Base-by-base conservation (phyloP, 2,888 invertebrate species). In the Heterodera filipjevi region DNA sequence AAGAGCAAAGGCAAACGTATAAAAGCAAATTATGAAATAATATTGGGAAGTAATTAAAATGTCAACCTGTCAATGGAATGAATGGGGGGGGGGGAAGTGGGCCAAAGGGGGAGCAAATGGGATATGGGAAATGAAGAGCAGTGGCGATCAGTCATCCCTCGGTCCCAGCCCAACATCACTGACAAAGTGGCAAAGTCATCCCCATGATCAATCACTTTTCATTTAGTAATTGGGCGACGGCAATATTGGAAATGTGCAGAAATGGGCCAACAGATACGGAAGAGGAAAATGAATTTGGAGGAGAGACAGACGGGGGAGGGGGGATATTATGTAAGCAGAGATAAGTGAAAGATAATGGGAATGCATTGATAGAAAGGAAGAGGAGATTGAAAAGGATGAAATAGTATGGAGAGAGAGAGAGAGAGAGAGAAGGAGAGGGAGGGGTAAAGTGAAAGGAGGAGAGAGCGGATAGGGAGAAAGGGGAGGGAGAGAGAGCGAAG, bases 241-340 rank as follows among this genome's bases (percentile, higher is more conserved):
- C 74, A 49, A 80, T 82, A 16, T 71, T 81, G 16, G 77, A 81
- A 46, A 39, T 78, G 71, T 64, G 68, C 66, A 35, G 35, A 70
- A 39, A 46, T 46, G 66, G 75, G 71, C 66, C 33, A n/a, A 35
- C 64, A 72, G 30, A n/a, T 72, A 72, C 78, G 84, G 84, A 71
- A 84, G 83, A 5, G 12, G 49, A 22, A 49, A 49, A 49, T 49
- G 49, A 49, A 22, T 39, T 49, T 10, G 49, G 49, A 49, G 19
- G 22, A 49, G n/a, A n/a, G n/a, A 10, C 16, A 46, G 10, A 22
- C 16, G 16, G 49, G 5, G 22, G 49, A 16, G 49, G 49, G 16
- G 49, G 49, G 22, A 16, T 49, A 49, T 19, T 19, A 5, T 16
- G 16, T 49, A 22, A 49, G 49, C 16, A 8, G 5, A 19, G 49